Conservation (phyloP, 2,888 invertebrate genomes). For the Nezara viridula region DNA sequence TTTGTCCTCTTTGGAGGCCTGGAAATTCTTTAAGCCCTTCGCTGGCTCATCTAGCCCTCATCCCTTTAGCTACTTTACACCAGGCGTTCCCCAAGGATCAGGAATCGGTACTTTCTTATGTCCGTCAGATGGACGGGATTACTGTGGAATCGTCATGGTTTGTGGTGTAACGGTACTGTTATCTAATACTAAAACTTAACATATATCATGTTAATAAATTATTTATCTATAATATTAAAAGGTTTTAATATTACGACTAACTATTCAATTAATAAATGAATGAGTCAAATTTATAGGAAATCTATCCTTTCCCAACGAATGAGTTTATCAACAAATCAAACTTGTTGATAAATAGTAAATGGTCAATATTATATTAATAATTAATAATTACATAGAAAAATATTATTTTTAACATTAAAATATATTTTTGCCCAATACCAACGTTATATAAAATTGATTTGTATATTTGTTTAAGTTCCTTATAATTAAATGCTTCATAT, state of each 20-base stretch:
- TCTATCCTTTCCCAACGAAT: no score
- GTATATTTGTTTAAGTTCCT: no score
- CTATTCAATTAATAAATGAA: background rate
- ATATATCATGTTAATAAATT: background rate
- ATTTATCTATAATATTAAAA: background rate
- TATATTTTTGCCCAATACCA: no score
- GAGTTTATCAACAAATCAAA: no score
- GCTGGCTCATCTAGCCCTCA: conserved; percentile 24
- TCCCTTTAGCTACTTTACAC: conserved; percentile 21
- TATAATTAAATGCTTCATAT: no score
- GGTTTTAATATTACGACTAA: background rate
- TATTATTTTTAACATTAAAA: no score
- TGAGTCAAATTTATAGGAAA: no score
- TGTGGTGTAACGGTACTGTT: background rate
- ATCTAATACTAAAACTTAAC: background rate
- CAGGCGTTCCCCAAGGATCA: conserved; percentile 34
- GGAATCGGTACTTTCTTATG: background rate
- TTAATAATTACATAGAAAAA: no score
- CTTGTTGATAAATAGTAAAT: no score
- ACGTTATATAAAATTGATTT: no score
- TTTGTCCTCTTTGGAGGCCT: background rate
- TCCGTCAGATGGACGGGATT: background rate
- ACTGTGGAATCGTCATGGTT: background rate
- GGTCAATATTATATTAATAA: no score
- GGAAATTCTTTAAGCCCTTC: conserved; percentile 43